phyloP scores from a whole-genome alignment of 2,113 vertebrate species.

The Myotis yumanensis region DNA sequence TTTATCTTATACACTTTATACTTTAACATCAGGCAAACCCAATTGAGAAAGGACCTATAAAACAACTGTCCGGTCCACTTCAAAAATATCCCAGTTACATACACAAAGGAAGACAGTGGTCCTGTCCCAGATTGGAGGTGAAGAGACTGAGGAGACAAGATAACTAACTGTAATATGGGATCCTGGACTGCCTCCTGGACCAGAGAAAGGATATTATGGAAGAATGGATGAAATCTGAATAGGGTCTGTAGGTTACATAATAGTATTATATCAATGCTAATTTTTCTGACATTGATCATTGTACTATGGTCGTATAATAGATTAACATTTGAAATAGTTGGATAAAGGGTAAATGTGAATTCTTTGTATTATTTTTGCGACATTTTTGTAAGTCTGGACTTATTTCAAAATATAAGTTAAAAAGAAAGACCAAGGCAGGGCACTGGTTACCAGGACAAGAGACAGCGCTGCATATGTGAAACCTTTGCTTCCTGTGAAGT shows the following conservation, averaged over 20 bases:
- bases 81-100: neutral
- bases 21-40: neutral
- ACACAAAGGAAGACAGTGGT: neutral
- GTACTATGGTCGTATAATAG: neutral
- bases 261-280: neutral
- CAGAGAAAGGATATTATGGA: neutral
- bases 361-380: neutral
- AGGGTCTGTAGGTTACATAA: neutral
- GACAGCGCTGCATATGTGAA: rapidly evolving
- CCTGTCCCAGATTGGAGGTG: neutral
- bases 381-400: neutral
- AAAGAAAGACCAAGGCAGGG: neutral
- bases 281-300: neutral
- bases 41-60: neutral
- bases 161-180: neutral
- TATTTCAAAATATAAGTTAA: neutral
- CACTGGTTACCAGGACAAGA: neutral
- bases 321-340: neutral
- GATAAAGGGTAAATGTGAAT: neutral
- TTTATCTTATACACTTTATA: neutral
- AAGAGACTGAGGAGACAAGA: neutral
- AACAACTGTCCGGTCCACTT: neutral
- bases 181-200: neutral
- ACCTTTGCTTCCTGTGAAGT: neutral
- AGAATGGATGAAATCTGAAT: too few relatives aligned